A percentile compares a stretch with the other conserved stretches of the same genome.
Evolutionary conservation across 2,888 invertebrate genomes (phyloP).

Genomic region (Heliconius ethilla): DNA sequence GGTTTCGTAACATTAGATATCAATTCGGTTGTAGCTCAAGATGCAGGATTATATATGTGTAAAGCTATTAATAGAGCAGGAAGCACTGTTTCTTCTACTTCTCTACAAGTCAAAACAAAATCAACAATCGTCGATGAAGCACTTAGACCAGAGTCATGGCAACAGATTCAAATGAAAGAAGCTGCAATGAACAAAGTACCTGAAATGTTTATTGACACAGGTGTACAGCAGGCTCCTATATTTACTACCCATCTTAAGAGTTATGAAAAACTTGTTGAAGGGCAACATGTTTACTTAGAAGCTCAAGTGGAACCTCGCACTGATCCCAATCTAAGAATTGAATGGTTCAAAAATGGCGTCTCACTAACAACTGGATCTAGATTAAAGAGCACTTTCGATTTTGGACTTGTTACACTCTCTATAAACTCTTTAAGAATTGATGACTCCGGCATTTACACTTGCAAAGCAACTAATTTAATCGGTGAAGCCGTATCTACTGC

Average conservation of each 20-base stretch:
- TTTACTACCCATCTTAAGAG: slow-evolving; percentile 95
- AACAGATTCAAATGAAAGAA: slow-evolving; percentile 94
- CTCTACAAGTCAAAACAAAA: slow-evolving; percentile 92
- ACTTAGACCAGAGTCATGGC: slow-evolving; percentile 95
- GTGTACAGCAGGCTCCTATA: slow-evolving; percentile 95
- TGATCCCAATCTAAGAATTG: slow-evolving; percentile 92
- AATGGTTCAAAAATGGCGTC: slow-evolving; percentile 96
- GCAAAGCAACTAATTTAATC: slow-evolving; percentile 94
- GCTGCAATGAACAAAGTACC: slow-evolving; percentile 95
- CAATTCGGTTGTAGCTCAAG: slow-evolving; percentile 91
- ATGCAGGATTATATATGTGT: slow-evolving; percentile 96
- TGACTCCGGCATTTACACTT: slow-evolving; percentile 97
- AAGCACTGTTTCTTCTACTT: slow-evolving; percentile 95
- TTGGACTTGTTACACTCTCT: slow-evolving; percentile 96
- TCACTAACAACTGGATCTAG: slow-evolving; percentile 93
- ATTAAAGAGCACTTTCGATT: slow-evolving; percentile 96
- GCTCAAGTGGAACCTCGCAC: slow-evolving; percentile 95
- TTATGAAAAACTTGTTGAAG: slow-evolving; percentile 91
- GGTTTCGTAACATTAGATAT: slow-evolving; percentile 97
- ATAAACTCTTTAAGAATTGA: slow-evolving; percentile 93
- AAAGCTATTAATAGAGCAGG: slow-evolving; percentile 97
- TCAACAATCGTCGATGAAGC: slow-evolving; percentile 91
- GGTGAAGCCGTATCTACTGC: slow-evolving; percentile 97
- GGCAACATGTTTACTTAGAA: slow-evolving; percentile 92
- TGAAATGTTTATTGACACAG: slow-evolving; percentile 92